Conservation (phyloP, 2,113 vertebrate species). For the Apteryx mantelli region DNA sequence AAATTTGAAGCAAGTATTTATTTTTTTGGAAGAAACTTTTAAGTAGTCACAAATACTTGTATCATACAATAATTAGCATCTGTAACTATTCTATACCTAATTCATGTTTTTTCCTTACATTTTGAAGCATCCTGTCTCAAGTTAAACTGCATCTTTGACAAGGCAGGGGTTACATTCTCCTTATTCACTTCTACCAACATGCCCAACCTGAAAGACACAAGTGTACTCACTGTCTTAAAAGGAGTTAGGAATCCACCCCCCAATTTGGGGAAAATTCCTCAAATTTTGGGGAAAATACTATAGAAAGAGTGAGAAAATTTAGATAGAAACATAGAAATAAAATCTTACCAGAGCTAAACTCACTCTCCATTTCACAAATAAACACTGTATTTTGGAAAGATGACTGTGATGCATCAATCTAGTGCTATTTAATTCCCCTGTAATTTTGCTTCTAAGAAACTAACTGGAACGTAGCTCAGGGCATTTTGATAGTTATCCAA, state of each 20-base stretch:
- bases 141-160: background rate
- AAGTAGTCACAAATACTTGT: background rate
- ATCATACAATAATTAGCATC: background rate
- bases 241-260: background rate
- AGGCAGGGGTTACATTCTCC: background rate
- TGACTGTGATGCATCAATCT: background rate
- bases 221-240: background rate
- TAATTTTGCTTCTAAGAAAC: background rate
- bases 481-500: constrained; percentile 7
- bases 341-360: background rate
- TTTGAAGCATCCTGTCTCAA: background rate
- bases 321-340: background rate
- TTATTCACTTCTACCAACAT: no score
- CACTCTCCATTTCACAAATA: background rate
- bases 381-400: background rate
- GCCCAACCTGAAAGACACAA: background rate
- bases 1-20: background rate
- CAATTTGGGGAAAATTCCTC: background rate
- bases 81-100: background rate
- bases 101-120: background rate
- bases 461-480: constrained; percentile 1
- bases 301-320: background rate
- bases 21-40: background rate
- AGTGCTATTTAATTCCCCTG: background rate
- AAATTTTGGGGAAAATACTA: background rate